Evolutionary conservation across 2,113 vertebrate genomes (phyloP).

Genomic region (Rhodinocichla rosea): DNA sequence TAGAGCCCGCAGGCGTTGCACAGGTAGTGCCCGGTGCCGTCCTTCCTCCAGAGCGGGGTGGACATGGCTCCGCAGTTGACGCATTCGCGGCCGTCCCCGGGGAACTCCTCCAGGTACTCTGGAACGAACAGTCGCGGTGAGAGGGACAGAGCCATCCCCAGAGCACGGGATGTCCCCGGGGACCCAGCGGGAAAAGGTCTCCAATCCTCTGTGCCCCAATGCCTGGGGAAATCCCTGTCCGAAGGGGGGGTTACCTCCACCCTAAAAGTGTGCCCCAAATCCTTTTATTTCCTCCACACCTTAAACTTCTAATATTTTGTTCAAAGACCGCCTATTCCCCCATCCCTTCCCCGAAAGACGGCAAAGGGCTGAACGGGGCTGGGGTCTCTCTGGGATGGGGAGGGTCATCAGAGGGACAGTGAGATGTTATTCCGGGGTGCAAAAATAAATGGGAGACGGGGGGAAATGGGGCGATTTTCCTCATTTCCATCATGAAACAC

Average conservation of each 20-base stretch:
- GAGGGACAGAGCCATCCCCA: neutral
- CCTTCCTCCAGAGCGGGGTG: constrained; percentile 94
- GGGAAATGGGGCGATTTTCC: neutral
- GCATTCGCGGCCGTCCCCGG: constrained; percentile 88
- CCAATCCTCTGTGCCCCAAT: rapidly evolving
- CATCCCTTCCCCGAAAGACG: neutral
- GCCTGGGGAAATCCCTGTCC: rapidly evolving
- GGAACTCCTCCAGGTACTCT: constrained; percentile 88
- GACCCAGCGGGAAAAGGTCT: rapidly evolving
- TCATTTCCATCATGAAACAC: neutral
- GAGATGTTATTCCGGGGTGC: rapidly evolving
- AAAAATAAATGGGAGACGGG: neutral
- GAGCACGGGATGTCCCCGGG: rapidly evolving
- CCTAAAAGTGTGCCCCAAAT: neutral
- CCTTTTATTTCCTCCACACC: neutral
- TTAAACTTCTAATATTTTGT: neutral
- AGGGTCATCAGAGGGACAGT: rapidly evolving
- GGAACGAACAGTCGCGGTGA: neutral
- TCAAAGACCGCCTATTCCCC: neutral
- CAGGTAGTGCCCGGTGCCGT: constrained; percentile 95
- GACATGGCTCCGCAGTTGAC: constrained; percentile 98
- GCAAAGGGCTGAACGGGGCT: rapidly evolving
- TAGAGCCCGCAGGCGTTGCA: constrained; percentile 98
- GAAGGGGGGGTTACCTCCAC: neutral
- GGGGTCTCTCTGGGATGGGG: neutral